phyloP scores from a whole-genome alignment of 2,888 invertebrate species.

The Pediacus dermestoides region DNA sequence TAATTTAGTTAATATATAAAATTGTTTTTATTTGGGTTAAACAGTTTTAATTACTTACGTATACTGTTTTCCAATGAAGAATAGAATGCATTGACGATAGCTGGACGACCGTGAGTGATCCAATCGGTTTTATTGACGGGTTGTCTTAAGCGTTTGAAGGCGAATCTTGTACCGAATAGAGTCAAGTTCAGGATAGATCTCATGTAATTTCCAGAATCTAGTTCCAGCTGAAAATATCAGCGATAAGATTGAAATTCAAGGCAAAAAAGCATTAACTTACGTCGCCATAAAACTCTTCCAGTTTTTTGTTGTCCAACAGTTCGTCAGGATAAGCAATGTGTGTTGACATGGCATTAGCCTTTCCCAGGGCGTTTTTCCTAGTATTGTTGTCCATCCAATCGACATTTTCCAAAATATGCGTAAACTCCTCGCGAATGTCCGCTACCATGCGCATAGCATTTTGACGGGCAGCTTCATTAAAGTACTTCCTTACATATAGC shows the following conservation, averaged over 20 bases:
- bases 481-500: conserved; percentile 82
- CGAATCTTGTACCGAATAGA: conserved; percentile 74
- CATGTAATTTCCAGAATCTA: conserved; percentile 67
- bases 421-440: conserved; percentile 79
- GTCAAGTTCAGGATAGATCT: conserved; percentile 74
- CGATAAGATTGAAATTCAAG: conserved; percentile 7
- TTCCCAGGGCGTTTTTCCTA: conserved; percentile 69
- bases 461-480: conserved; percentile 78
- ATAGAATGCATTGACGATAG: conserved; percentile 83
- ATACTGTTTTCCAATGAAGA: conserved; percentile 83
- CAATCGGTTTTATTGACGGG: conserved; percentile 83
- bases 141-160: conserved; percentile 72
- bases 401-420: conserved; percentile 71
- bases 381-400: conserved; percentile 94
- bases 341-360: conserved; percentile 77
- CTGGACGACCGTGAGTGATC: conserved; percentile 79
- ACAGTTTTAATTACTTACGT: conserved; percentile 59
- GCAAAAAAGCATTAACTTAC: conserved; percentile 48
- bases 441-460: conserved; percentile 84
- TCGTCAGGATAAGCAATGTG: conserved; percentile 93
- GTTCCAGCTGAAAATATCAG: conserved; percentile 57
- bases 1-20: conserved; percentile 3
- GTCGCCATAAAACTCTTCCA: conserved; percentile 74
- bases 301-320: conserved; percentile 74
- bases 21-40: conserved; percentile 9